Evolutionary conservation across 2,888 invertebrate genomes (phyloP), one percentile per base, ranked within the genome.

Genomic region (Adelphocoris suturalis): DNA sequence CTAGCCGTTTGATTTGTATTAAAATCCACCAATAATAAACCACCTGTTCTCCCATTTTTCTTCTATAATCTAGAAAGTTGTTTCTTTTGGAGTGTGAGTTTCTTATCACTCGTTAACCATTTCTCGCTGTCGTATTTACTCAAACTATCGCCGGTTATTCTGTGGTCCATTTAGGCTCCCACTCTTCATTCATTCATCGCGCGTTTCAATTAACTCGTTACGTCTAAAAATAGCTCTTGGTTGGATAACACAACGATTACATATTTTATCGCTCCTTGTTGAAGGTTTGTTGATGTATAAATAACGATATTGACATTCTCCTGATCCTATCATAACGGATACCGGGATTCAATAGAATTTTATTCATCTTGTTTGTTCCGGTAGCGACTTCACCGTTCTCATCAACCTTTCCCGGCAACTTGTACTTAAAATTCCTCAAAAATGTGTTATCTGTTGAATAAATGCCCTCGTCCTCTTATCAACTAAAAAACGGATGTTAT

Each of bases 121-220:
- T 61, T 61, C 61, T 61, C 23, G 68, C 27, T 61, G 68, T 68
- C 68, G 68, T 68, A 68, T 68, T 68, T 68, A 68, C 68, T 68
- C 13, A 23, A 57, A 68, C 68, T 23, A 68, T 27, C 23, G 68
- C 23, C 23, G 27, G 68, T 68, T 19, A 68, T 23, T 23, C 68
- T 23, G 68, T 68, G 68, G 68, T 68, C 68, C 23, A 27, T 68
- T 68, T 23, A 68, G 68, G 68, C 68, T 68, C 68, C 68, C 68
- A 23, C 23, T 52, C 52, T 52, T 52, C 52, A 52, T 68, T 68
- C 68, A 68, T 68, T 68, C 68, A 68, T 68, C 23, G 27, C 23
- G 5, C 68, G 68, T 68, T 68, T 68, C 68, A 68, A 23, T 68
- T 68, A 68, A 68, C 68, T 68, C 23, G 68, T 68, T 68, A 23